A percentile compares a stretch with the other conserved stretches of the same genome.
Conservation (phyloP, 1,140 invertebrate species). For the Papilio dardanus region DNA sequence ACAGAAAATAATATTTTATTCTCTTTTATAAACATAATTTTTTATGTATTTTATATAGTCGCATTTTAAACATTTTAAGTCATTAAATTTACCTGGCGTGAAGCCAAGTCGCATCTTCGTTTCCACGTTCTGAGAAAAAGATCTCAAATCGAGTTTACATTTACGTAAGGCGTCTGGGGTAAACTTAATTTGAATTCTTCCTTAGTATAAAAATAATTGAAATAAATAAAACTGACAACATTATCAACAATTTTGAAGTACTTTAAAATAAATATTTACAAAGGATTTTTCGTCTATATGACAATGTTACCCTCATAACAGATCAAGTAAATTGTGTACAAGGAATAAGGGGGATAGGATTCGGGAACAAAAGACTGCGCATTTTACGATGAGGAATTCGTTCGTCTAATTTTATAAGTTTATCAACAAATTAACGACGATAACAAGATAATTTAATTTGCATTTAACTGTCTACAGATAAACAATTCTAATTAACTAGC, state of each 20-base stretch:
- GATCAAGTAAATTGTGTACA: neutral
- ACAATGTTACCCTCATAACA: constrained; percentile 2
- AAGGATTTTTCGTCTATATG: neutral
- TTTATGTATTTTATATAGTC: neutral
- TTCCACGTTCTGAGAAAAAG: neutral
- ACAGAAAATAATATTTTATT: neutral
- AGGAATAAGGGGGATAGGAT: neutral
- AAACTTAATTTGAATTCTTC: neutral
- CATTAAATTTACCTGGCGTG: constrained; percentile 2
- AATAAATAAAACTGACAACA: neutral
- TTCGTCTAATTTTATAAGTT: neutral
- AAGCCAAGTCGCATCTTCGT: constrained; percentile 7
- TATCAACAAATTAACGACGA: neutral
- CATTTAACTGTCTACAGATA: no score
- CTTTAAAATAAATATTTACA: neutral
- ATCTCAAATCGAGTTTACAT: constrained; percentile 9
- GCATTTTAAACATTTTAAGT: constrained; percentile 6
- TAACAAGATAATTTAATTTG: neutral
- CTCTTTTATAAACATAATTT: neutral
- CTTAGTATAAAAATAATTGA: neutral
- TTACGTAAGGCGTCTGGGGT: neutral
- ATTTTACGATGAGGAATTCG: neutral
- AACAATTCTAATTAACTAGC: no score
- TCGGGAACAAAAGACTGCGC: constrained; percentile 4
- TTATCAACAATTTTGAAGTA: neutral